Conservation (phyloP, 2,888 invertebrate genomes). For the Scotopteryx bipunctaria region DNA sequence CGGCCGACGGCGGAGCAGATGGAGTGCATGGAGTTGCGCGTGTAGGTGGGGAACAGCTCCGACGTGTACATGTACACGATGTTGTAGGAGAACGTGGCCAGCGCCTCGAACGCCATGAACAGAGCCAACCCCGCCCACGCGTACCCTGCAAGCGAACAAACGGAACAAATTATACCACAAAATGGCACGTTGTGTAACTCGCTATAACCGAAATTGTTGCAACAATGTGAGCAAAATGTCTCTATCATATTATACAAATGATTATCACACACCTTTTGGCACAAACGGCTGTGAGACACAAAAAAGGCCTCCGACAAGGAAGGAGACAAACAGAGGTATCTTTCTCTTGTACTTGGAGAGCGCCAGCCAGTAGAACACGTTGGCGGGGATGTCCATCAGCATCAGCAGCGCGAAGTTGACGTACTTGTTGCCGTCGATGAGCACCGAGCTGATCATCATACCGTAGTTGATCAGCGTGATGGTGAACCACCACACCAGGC, state of each 20-base stretch:
- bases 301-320: slow-evolving; percentile 68
- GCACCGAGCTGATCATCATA: slow-evolving; percentile 77
- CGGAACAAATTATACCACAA: not conserved
- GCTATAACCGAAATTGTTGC: no score
- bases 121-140: slow-evolving; percentile 68
- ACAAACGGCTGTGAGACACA: slow-evolving; percentile 72
- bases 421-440: slow-evolving; percentile 74
- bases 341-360: slow-evolving; percentile 68
- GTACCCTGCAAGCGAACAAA: slow-evolving; percentile 54
- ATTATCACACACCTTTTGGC: slow-evolving; percentile 56
- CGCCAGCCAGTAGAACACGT: slow-evolving; percentile 72
- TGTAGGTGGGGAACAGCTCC: slow-evolving; percentile 89
- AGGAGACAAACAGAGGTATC: slow-evolving; percentile 62
- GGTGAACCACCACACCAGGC: slow-evolving; percentile 77
- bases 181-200: no score
- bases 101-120: slow-evolving; percentile 85
- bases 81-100: slow-evolving; percentile 87
- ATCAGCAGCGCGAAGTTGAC: slow-evolving; percentile 72
- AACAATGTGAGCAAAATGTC: no score
- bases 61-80: slow-evolving; percentile 88
- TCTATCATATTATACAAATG: no score
- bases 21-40: slow-evolving; percentile 87
- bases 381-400: slow-evolving; percentile 75
- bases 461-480: slow-evolving; percentile 77
- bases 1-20: slow-evolving; percentile 88